Base-by-base conservation (phyloP, 2,888 invertebrate species). In the Aleiodes alternator region DNA sequence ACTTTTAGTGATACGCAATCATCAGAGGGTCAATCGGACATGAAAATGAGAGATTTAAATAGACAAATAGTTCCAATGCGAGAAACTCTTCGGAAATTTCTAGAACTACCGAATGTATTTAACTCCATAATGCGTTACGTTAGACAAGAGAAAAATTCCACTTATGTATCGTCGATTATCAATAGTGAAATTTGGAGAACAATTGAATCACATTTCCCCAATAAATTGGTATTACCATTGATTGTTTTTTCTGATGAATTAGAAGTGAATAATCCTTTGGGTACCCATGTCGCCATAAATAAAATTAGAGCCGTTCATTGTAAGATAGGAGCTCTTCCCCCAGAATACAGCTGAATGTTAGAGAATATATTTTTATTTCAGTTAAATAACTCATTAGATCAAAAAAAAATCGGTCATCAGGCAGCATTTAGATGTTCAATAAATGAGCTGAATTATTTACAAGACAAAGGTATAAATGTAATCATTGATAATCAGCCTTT, bases 261-360 rank as follows among this genome's bases (percentile, higher is more conserved):
- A n/a, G 82, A 80, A 69, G 38, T 79, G 3, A 79, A 79, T 43
- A 82, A 82, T 77, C 80, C 82, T 4, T 48, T 80, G 4, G 80
- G 80, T 0, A 72, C 80, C 8, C 76, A 81, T 43, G 56, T 69
- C 12, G 59, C 69, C 8, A 16, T 80, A 0, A 76, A 81, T 48
- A 81, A 82, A 79, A 74, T 80, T 29, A 79, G 79, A 43, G 72
- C 76, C 12, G 57, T 78, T 23, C 80, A 80, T 75, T 73, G 55
- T 56, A 56, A 72, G 53, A 77, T 82, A 55, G 56, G 66, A 5
- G 48, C 61, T 2, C 69, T 82, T 8, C 81, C 82, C 14, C 79
- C 78, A 5, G 53, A 76, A 61, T 80, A 76, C 59, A 53, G 23
- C 14, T 79, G 75, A 9, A 79, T 77, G 78, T 16, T 64, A 3